Base-by-base conservation (phyloP, 2,888 invertebrate species). In the Dryococelus australis region DNA sequence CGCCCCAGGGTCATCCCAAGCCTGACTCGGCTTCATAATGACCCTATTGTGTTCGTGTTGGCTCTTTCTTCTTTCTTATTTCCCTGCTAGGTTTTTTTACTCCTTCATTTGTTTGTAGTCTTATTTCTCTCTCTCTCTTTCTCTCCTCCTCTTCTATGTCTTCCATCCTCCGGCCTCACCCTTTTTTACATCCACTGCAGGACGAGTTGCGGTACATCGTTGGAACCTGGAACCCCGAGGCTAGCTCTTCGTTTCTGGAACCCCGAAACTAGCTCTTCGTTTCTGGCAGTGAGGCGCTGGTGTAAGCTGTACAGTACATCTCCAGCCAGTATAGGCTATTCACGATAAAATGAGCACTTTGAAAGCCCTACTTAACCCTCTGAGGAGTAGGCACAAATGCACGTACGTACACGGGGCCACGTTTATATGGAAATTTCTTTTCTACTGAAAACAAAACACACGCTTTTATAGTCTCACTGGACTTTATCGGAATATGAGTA, bases 41-140 rank as follows among this genome's bases (percentile, higher is more conserved):
- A 65, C 65, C 65, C 65, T 65, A 65, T 65, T 65, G 65, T 65
- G 65, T 65, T 65, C 65, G 65, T 65, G 65, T 65, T 65, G 65
- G 65, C 65, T 65, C 65, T 65, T 65, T 65, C 65, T 65, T 65
- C 65, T 65, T 65, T 65, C 65, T 65, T 65, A 65, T 65, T 65
- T 20, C n/a, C 65, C 65, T 24, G 65, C 65, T 20, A 5, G 65
- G 20, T 65, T 65, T 65, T n/a, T 65, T 65, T 65, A 65, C 20
- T 65, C 10, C 16, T 65, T 65, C 20, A 24, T 24, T 65, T 65
- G 65, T 65, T 20, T 65, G 65, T 65, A 65, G 65, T 65, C 24
- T 24, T 20, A 5, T 24, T 16, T 65, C 65, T 65, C 65, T 24
- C 16, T 65, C 65, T 65, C 65, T 65, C 65, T 65, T 16, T 65